phyloP scores from a whole-genome alignment of 1,140 invertebrate genomes.

The Macrotrachela quadricornifera region DNA sequence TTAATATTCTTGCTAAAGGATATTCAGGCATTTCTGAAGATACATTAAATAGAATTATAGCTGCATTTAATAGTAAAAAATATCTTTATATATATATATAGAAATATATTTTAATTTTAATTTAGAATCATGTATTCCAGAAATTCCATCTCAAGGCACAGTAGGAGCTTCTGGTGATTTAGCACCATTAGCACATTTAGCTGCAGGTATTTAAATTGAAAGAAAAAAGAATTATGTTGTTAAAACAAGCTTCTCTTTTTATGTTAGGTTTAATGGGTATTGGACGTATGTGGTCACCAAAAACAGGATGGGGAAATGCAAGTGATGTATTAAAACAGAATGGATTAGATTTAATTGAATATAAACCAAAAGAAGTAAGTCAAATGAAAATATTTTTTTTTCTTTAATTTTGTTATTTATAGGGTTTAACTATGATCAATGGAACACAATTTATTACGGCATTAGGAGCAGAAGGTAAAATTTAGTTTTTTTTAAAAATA shows the following conservation, averaged over 20 bases:
- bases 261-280: conserved; percentile 50
- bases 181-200: conserved; percentile 45
- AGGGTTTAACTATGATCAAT: conserved; percentile 47
- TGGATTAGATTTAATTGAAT: conserved; percentile 37
- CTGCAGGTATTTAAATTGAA: no score
- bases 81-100: not conserved
- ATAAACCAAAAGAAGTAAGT: conserved; percentile 41
- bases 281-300: conserved; percentile 51
- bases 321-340: conserved; percentile 41
- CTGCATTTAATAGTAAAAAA: conserved; percentile 41
- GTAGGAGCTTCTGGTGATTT: conserved; percentile 52
- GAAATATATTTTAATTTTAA: not conserved
- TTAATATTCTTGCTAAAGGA: conserved; percentile 50
- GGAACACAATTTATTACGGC: conserved; percentile 52
- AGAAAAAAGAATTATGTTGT: no score
- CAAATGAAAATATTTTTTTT: no score
- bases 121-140: conserved; percentile 45
- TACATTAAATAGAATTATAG: conserved; percentile 41
- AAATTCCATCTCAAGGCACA: conserved; percentile 49
- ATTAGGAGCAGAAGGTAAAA: conserved; percentile 40
- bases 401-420: no score
- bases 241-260: no score
- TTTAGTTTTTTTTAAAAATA: not conserved
- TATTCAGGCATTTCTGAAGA: conserved; percentile 45
- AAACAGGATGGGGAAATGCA: conserved; percentile 47